Evolutionary conservation across 23 tunicate genomes (phyloP), one percentile per base, ranked within the genome.

Genomic region (Halocynthia aurantium): DNA sequence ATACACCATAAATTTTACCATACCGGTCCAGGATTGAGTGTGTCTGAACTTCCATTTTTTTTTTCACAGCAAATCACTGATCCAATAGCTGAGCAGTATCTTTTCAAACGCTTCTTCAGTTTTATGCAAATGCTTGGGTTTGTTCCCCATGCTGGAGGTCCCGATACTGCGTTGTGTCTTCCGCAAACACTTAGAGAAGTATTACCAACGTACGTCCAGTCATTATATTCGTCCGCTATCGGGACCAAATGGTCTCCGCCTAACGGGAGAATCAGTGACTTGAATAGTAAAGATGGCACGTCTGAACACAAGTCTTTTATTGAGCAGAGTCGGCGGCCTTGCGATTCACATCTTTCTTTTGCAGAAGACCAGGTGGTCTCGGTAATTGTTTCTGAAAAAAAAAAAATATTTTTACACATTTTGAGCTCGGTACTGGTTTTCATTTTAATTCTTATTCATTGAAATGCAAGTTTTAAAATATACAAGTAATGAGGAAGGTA

Each of bases 181-280:
- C 1, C 19, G 31, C 70, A 65, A 10, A 65, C 70, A 11, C 44
- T 31, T 31, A 4, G 4, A 31, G 44, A 31, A 31, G 44, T 31
- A 9, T 65, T 65, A 10, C 88, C 88, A 71, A 84, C 83, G 61
- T 67, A 84, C 7, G 77, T 40, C 88, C 88, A 84, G 51, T 84
- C 83, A 49, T 78, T 71, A 51, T 77, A 84, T 52, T 84, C 88
- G 51, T 84, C 77, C 18, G 82, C 71, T 31, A 84, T 61, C 7
- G 88, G 88, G 5, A 84, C 52, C 83, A 78, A 84, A 21, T 49
- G 72, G 13, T 77, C 52, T 12, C 62, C 61, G 7, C 40, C 13
- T 13, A 52, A 8, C 8, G 83, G 83, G 11, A 80, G 15, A 40
- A 65, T 11, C 22, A 10, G 19, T 10, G 70, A 65, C 31, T 65